Percentiles rank a stretch among this genome's conserved stretches.
Evolutionary conservation across 2,888 invertebrate species (phyloP).

Genomic region (Odontothrips loti): DNA sequence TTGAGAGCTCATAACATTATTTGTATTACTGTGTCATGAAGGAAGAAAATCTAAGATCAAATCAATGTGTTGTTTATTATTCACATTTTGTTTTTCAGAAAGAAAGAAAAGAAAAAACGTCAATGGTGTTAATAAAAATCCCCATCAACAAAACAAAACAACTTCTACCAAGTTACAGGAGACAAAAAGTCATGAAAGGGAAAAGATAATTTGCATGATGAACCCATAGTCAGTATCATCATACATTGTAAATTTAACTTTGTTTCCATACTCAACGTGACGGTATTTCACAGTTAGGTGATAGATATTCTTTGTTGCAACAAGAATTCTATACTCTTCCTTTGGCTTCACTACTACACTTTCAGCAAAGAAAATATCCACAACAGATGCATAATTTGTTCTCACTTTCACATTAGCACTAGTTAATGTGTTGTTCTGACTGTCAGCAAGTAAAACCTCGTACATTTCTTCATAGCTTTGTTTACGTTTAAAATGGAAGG

Average conservation of each 20-base stretch:
- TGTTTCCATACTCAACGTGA: neutral
- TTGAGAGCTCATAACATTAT: conserved; percentile 5
- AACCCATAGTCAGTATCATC: neutral
- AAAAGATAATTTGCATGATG: neutral
- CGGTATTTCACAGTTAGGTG: neutral
- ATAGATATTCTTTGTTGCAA: neutral
- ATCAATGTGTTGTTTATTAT: neutral
- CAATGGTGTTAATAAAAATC: no score
- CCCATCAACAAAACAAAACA: no score
- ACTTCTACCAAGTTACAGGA: neutral
- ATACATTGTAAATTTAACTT: neutral
- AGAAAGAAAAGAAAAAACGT: neutral
- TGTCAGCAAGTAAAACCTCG: neutral
- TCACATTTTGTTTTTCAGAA: neutral
- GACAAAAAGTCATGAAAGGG: neutral
- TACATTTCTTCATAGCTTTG: neutral
- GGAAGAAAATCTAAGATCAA: neutral
- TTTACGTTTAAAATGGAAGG: neutral
- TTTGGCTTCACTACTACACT: neutral
- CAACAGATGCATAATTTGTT: neutral
- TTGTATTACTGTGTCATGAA: neutral
- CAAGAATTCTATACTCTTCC: neutral
- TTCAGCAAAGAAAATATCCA: neutral
- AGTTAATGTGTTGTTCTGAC: neutral
- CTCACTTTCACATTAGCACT: neutral